phyloP scores from a whole-genome alignment of 2,797 vertebrate genomes.

The Pteronotus mesoamericanus region DNA sequence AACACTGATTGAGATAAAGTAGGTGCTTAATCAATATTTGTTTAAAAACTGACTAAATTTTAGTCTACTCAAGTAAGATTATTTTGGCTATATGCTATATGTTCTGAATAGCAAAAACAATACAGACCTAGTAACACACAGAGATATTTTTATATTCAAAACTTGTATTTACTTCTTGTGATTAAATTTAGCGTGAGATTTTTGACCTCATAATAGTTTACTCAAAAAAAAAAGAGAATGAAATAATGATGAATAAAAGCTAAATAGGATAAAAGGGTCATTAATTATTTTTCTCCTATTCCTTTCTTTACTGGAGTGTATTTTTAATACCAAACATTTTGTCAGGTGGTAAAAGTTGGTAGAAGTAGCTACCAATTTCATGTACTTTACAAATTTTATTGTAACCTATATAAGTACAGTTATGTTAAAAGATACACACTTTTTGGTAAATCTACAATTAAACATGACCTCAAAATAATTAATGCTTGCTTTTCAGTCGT shows the following conservation, averaged over 20 bases:
- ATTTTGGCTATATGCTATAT: background rate
- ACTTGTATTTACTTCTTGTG: background rate
- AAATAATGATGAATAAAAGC: background rate
- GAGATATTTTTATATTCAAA: background rate
- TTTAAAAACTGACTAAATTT: background rate
- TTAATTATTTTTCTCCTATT: background rate
- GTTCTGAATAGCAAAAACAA: background rate
- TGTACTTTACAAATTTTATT: background rate
- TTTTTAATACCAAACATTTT: background rate
- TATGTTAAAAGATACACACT: background rate
- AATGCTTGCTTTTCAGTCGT: background rate
- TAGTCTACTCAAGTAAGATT: background rate
- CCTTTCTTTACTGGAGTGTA: background rate
- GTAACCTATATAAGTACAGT: background rate
- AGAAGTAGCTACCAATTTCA: background rate
- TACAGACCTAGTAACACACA: background rate
- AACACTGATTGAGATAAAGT: background rate
- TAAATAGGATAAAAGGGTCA: background rate
- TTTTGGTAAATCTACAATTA: background rate
- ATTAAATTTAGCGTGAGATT: background rate
- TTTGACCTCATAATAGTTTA: background rate
- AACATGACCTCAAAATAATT: background rate
- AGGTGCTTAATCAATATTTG: background rate
- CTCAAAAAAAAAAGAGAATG: background rate
- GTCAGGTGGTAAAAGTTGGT: background rate